phyloP scores from a whole-genome alignment of 2,888 invertebrate genomes.

The Schizotus pectinicornis region DNA sequence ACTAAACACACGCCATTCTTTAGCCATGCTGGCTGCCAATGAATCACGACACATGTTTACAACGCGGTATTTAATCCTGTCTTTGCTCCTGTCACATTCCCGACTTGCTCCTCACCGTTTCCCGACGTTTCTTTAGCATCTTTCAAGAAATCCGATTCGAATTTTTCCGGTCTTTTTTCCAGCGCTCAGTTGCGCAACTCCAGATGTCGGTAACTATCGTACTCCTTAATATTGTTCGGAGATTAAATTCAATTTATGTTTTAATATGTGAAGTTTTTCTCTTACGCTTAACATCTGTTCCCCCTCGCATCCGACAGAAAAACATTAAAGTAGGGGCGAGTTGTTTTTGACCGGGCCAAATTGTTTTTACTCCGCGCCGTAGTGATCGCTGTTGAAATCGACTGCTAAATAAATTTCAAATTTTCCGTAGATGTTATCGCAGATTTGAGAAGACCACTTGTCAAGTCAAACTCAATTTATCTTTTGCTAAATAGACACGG shows the following conservation, averaged over 20 bases:
- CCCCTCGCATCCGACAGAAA: neutral
- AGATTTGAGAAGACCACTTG: too few species aligned
- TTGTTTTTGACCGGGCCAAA: too few species aligned
- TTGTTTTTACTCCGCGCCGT: too few species aligned
- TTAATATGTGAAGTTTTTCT: constrained; percentile 25
- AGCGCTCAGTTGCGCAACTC: neutral
- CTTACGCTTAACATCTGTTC: constrained; percentile 7
- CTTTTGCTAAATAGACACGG: constrained; percentile 8
- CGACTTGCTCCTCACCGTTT: neutral
- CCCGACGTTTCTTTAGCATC: neutral
- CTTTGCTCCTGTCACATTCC: constrained; percentile 34
- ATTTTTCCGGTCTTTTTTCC: neutral
- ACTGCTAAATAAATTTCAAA: too few species aligned
- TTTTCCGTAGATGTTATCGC: too few species aligned
- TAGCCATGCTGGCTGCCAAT: constrained; percentile 36
- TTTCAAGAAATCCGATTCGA: neutral
- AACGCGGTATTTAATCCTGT: constrained; percentile 39
- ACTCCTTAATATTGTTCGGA: constrained; percentile 19
- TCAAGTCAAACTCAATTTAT: constrained; percentile 25
- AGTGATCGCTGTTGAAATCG: too few species aligned
- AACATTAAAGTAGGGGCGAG: too few species aligned
- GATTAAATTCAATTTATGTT: constrained; percentile 27
- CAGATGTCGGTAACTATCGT: constrained; percentile 13
- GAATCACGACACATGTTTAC: constrained; percentile 46
- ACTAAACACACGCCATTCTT: constrained; percentile 41